These are phyloP conservation scores for Recurvirostra avosetta DNA, from an alignment of 2,113 vertebrate species.

Conservation along the genomic window DNA sequence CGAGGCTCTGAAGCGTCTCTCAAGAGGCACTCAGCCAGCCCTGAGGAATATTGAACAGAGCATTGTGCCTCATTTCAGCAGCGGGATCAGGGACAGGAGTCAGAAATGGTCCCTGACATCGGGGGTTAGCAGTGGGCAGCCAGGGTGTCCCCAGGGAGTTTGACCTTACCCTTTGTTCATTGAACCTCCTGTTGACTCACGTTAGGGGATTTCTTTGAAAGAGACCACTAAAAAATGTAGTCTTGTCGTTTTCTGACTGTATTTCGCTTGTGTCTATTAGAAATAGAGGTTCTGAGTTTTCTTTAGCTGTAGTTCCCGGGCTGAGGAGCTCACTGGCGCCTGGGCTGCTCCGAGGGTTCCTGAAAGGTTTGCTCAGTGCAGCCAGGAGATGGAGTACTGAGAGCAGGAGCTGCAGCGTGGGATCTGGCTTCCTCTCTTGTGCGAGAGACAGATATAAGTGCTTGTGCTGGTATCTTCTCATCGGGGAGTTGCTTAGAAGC, in stretches of 20 bases:
- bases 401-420: not conserved
- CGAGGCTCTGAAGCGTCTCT: not conserved
- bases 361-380: not conserved
- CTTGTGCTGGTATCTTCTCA: not conserved
- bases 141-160: not conserved
- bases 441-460: accelerated
- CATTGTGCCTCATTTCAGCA: not conserved
- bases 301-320: not conserved
- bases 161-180: not conserved
- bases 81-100: not conserved
- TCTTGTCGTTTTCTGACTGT: not conserved
- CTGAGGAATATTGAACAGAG: not conserved
- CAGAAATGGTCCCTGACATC: not conserved
- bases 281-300: not conserved
- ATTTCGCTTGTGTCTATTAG: not conserved
- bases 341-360: accelerated
- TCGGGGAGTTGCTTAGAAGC: not conserved
- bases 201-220: not conserved
- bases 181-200: not conserved
- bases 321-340: not conserved
- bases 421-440: not conserved
- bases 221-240: not conserved
- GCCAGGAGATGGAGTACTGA: not conserved
- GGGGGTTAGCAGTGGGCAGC: not conserved
- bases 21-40: not conserved